These are phyloP conservation scores for Gnathonemus longibarbis DNA, from an alignment of 2,113 vertebrate genomes.

Conservation along the genomic window DNA sequence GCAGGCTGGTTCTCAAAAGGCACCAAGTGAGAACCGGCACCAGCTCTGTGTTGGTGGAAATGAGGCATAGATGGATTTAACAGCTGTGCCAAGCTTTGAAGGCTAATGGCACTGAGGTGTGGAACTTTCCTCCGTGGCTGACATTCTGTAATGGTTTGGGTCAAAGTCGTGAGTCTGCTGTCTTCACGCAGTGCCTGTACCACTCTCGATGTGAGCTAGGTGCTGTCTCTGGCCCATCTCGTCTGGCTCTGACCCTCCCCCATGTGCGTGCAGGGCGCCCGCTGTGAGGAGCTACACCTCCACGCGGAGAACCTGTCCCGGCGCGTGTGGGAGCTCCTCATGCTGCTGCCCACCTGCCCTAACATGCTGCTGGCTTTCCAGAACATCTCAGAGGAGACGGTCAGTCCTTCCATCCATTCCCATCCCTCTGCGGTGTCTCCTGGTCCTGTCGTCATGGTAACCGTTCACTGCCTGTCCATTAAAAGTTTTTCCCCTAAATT, in stretches of 20 bases:
- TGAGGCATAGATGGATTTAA: neutral
- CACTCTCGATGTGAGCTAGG: neutral
- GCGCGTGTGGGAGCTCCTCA: conserved; percentile 93
- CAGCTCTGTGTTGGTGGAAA: no score
- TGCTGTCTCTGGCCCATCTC: neutral
- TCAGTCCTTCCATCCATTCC: conserved; percentile 36
- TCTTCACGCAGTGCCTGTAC: neutral
- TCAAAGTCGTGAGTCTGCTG: neutral
- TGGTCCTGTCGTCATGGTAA: neutral
- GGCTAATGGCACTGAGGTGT: neutral
- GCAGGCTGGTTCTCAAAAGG: no score
- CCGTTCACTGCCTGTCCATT: neutral
- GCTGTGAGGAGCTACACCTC: conserved; percentile 94
- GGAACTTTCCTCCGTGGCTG: neutral
- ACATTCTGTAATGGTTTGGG: neutral
- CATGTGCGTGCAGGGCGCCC: conserved; percentile 61
- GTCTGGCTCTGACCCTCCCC: neutral
- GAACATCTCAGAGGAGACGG: conserved; percentile 91
- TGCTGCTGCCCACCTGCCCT: conserved; percentile 95
- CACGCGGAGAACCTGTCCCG: conserved; percentile 95
- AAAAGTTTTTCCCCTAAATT: neutral
- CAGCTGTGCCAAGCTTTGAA: neutral
- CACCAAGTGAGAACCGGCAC: no score
- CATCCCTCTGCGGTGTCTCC: neutral
- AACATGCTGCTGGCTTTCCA: conserved; percentile 98